Base-by-base conservation (phyloP, 1,140 invertebrate species). In the Idris sp. region DNA sequence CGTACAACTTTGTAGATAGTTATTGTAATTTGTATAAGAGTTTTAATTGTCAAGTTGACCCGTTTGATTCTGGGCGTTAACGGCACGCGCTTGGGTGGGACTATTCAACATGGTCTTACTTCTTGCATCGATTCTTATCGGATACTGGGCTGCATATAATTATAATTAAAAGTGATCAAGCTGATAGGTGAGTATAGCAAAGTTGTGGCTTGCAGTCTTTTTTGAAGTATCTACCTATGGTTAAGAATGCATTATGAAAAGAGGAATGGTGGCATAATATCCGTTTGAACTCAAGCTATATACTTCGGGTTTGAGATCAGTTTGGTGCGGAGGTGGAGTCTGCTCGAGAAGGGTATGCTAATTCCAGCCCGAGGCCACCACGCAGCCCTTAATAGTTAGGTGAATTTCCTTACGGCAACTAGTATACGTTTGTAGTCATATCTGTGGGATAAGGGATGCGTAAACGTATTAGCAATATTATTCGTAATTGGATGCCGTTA, bases 151-250 rank as follows among this genome's bases (percentile, higher is more conserved):
- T 81, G 84, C 82, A 85, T 86, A 87, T 86, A 86, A 87, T 87
- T 86, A 87, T 84, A 87, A 87, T 87, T 87, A 87, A 87, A 87
- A 87, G 80, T 82, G 85, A 87, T 87, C 81, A 78, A 76, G 77
- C 65, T 76, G 85, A 87, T 87, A 87, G 67, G 69, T 64, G 71
- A 61, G 65, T 61, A 74, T 61, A 68, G 43, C 56, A 58, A 58
- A 59, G 51, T 65, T 72, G 51, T 67, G 67, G 68, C 64, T 76
- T 25, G 25, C 35, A 72, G 54, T 69, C 33, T 58, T 48, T 54
- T 61, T 73, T 61, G 51, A 71, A 58, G 74, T 75, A 78, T 75
- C 80, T 84, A 78, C 73, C 80, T 84, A 79, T 85, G 78, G 79
- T 84, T 83, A 83, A 82, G 76, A 77, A 74, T 68, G 64, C 79